phyloP scores from a whole-genome alignment of 2,113 vertebrate genomes.

The Butorides virescens region DNA sequence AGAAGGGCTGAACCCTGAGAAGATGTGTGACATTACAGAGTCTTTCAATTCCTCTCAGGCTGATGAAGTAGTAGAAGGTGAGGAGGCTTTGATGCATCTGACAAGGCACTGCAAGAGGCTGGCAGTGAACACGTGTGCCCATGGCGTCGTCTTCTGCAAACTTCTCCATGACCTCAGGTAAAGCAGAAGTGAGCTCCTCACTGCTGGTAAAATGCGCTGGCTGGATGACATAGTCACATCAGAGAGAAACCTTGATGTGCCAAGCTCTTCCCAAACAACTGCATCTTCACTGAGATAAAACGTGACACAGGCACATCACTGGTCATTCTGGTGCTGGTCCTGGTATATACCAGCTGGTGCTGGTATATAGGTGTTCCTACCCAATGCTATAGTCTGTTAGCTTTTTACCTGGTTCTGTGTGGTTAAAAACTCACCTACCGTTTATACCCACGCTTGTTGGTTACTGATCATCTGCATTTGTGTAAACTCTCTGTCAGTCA shows the following conservation, averaged over 20 bases:
- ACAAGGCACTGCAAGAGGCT: slow-evolving; percentile 48
- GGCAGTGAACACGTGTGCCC: slow-evolving; percentile 67
- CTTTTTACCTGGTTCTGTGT: background rate
- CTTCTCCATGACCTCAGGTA: slow-evolving; percentile 69
- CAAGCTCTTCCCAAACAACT: background rate
- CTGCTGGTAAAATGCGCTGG: background rate
- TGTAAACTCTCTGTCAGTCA: background rate
- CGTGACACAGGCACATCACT: background rate
- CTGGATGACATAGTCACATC: background rate
- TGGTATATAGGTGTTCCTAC: background rate
- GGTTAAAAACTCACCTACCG: background rate
- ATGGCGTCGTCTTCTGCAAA: slow-evolving; percentile 75
- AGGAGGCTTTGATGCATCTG: slow-evolving; percentile 49
- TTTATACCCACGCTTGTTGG: background rate
- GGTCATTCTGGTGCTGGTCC: background rate
- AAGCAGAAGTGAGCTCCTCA: background rate
- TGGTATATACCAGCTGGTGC: too few relatives aligned
- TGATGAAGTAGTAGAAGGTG: slow-evolving; percentile 59
- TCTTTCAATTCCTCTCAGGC: slow-evolving; percentile 64
- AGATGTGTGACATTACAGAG: slow-evolving; percentile 44
- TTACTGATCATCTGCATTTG: background rate
- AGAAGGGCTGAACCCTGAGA: background rate
- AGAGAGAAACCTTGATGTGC: background rate
- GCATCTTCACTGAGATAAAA: background rate
- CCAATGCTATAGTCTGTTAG: background rate